Conservation (phyloP, 2,113 vertebrate genomes). For the Zapus hudsonius region DNA sequence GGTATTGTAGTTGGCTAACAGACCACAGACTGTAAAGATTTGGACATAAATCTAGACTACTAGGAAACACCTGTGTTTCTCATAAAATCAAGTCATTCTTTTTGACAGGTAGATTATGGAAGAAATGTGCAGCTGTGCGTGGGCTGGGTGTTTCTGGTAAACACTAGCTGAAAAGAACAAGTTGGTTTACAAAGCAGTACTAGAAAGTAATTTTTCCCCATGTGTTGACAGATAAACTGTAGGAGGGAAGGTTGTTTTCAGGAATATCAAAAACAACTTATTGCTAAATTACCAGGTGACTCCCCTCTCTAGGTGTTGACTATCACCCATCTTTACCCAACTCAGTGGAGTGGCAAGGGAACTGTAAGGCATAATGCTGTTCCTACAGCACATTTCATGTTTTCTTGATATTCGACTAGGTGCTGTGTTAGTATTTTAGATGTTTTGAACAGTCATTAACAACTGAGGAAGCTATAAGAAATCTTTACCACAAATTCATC, state of each 20-base stretch:
- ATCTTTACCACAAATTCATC: background rate
- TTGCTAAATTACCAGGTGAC: conserved; percentile 10
- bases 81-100: conserved; percentile 48
- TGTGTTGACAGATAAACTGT: conserved; percentile 39
- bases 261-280: conserved; percentile 46
- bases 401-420: conserved; percentile 18
- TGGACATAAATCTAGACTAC: background rate
- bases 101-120: background rate
- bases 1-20: background rate
- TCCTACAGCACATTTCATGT: conserved; percentile 1
- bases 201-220: conserved; percentile 53
- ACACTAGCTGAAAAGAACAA: conserved; percentile 48
- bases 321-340: background rate
- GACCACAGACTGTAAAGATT: background rate
- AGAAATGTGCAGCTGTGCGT: conserved; percentile 43
- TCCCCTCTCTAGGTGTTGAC: background rate
- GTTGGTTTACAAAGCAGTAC: conserved; percentile 71
- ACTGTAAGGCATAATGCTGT: conserved; percentile 29
- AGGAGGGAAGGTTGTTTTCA: background rate
- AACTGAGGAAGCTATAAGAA: background rate
- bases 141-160: conserved; percentile 40
- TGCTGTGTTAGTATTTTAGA: background rate
- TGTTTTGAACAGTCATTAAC: conserved; percentile 29
- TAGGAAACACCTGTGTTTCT: conserved; percentile 56
- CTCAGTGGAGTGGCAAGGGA: background rate